Percentiles rank a stretch among this genome's conserved stretches.
Conservation (phyloP, 2,113 vertebrate species). For the Ochotona curzoniae region DNA sequence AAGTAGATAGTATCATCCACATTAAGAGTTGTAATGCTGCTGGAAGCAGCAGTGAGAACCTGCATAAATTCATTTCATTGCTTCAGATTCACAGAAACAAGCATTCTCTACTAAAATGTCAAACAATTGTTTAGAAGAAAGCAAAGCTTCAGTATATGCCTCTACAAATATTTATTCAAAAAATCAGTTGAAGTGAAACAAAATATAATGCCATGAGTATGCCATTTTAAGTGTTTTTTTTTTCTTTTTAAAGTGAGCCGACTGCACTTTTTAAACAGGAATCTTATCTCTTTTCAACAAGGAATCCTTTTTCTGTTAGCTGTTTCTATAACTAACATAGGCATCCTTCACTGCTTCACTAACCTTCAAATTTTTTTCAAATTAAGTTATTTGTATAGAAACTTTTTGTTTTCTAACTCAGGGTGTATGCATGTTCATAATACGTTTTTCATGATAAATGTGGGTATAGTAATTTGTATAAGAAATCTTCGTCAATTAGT, state of each 20-base stretch:
- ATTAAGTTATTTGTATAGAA: background rate
- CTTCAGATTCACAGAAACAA: conserved; percentile 16
- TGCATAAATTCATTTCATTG: background rate
- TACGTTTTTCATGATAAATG: background rate
- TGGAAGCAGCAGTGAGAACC: background rate
- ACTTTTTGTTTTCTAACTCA: background rate
- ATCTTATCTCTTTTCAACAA: background rate
- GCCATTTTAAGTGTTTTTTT: conserved; percentile 39
- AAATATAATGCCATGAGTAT: conserved; percentile 23
- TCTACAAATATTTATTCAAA: conserved; percentile 68
- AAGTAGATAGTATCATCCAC: background rate
- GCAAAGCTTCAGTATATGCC: conserved; percentile 11
- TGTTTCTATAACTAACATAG: background rate
- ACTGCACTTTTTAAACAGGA: conserved; percentile 27
- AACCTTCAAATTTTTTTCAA: background rate
- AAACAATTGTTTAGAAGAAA: conserved; percentile 47
- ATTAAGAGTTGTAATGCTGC: no score
- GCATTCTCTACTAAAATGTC: conserved; percentile 18
- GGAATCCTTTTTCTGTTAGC: background rate
- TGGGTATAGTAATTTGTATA: background rate
- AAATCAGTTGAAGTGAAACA: conserved; percentile 52
- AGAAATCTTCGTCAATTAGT: background rate
- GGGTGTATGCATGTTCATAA: background rate
- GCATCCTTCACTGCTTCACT: background rate
- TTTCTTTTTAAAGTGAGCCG: background rate